Percentiles rank a stretch among this genome's conserved stretches.
phyloP scores from a whole-genome alignment of 2,888 invertebrate species.

The Trilocha varians region DNA sequence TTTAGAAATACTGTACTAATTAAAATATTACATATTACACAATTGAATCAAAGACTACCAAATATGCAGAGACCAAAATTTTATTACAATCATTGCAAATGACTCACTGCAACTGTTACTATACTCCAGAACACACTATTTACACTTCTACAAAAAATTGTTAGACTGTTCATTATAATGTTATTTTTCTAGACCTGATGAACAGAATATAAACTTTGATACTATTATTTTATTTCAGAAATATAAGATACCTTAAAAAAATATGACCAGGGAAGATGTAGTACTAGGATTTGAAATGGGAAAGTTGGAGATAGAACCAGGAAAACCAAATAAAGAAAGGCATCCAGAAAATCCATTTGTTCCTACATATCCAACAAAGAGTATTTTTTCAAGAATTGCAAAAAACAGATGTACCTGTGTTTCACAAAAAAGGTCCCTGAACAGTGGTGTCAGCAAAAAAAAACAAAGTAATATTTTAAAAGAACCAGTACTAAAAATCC shows the following conservation, averaged over 20 bases:
- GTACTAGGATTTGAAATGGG: constrained; percentile 67
- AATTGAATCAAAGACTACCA: too few species aligned
- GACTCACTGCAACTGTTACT: too few species aligned
- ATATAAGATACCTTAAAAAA: constrained; percentile 8
- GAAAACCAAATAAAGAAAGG: constrained; percentile 30
- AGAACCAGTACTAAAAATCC: constrained; percentile 71
- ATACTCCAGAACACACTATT: too few species aligned
- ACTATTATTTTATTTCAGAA: constrained; percentile 17
- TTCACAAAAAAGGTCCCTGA: constrained; percentile 31
- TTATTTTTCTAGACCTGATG: background rate
- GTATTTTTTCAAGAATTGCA: constrained; percentile 8
- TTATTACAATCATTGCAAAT: too few species aligned
- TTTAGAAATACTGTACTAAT: too few species aligned
- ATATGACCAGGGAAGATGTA: constrained; percentile 63
- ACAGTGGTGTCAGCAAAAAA: constrained; percentile 43
- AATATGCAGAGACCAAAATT: too few species aligned
- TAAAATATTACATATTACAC: too few species aligned
- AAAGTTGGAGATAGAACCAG: constrained; percentile 71
- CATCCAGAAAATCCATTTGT: constrained; percentile 48
- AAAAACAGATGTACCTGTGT: constrained; percentile 40
- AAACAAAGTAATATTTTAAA: constrained; percentile 65
- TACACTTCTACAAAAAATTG: too few species aligned
- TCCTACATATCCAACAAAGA: constrained; percentile 8
- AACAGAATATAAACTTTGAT: background rate
- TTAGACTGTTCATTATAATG: too few species aligned